phyloP scores from a whole-genome alignment of 1,140 invertebrate genomes.

The Cydia pomonella region DNA sequence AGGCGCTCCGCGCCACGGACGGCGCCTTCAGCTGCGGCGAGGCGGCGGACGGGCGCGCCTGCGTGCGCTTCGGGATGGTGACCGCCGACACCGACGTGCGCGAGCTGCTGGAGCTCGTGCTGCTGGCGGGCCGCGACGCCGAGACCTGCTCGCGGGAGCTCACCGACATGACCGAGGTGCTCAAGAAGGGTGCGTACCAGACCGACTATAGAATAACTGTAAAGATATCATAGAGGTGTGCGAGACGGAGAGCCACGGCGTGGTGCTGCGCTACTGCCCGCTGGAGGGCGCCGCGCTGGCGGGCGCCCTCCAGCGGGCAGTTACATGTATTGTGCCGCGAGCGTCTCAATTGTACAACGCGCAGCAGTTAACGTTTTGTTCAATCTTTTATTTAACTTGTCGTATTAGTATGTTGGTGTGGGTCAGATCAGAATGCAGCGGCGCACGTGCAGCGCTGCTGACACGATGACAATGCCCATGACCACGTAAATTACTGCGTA shows the following conservation, averaged over 20 bases:
- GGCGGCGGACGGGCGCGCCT: slow-evolving; percentile 91
- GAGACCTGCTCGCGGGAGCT: slow-evolving; percentile 84
- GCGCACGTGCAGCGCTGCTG: too few species aligned
- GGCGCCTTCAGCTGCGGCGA: slow-evolving; percentile 97
- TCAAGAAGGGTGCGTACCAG: slow-evolving; percentile 86
- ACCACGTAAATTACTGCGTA: too few species aligned
- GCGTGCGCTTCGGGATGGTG: slow-evolving; percentile 98
- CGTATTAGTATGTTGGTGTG: too few species aligned
- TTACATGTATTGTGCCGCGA: too few species aligned
- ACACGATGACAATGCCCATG: too few species aligned
- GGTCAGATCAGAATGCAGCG: too few species aligned
- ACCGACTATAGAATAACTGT: too few species aligned
- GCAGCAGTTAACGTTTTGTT: too few species aligned
- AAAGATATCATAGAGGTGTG: slow-evolving; percentile 90
- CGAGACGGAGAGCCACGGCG: slow-evolving; percentile 89
- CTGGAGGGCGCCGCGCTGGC: slow-evolving; percentile 83
- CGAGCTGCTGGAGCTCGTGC: slow-evolving; percentile 90
- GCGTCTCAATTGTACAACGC: too few species aligned
- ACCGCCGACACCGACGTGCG: slow-evolving; percentile 94
- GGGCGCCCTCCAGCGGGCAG: too few species aligned
- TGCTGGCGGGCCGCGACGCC: slow-evolving; percentile 90
- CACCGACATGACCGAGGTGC: slow-evolving; percentile 93
- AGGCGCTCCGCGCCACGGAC: slow-evolving; percentile 92
- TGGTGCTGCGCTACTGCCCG: slow-evolving; percentile 92
- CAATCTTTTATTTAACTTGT: too few species aligned